A percentile compares a stretch with the other conserved stretches of the same genome.
Conservation (phyloP, 2,888 invertebrate genomes). For the Cylindroiulus punctatus region DNA sequence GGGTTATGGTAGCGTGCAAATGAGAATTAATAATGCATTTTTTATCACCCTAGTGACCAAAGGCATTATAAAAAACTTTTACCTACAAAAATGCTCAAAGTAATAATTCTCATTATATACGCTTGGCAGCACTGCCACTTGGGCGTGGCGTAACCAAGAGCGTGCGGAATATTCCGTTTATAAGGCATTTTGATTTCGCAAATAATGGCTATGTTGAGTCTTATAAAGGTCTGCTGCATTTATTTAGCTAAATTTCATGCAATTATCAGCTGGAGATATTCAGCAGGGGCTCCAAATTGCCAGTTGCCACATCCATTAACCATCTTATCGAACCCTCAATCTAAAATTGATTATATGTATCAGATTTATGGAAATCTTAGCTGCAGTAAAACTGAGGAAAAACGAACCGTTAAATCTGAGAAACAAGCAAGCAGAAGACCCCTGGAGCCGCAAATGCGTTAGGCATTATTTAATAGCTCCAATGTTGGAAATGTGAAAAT, state of each 20-base stretch:
- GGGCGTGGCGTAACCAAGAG: not conserved
- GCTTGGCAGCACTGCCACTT: not conserved
- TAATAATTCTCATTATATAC: not conserved
- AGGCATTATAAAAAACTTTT: not conserved
- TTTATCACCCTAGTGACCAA: not conserved
- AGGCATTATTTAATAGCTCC: slow-evolving; percentile 25
- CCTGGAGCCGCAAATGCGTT: slow-evolving; percentile 35
- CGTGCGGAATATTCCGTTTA: slow-evolving; percentile 8
- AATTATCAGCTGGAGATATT: slow-evolving; percentile 19
- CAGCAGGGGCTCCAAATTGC: slow-evolving; percentile 23
- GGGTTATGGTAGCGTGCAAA: not conserved
- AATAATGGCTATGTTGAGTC: slow-evolving; percentile 28
- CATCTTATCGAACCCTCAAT: slow-evolving; percentile 21
- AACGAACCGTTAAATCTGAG: not conserved
- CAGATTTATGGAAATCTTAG: not conserved
- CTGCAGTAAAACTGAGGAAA: not conserved
- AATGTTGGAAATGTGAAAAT: not conserved
- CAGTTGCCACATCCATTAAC: slow-evolving; percentile 24
- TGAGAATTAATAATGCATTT: not conserved
- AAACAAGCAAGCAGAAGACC: not conserved
- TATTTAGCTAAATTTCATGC: not conserved
- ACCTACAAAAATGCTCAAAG: not conserved
- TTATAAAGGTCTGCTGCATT: not conserved
- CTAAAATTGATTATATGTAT: slow-evolving; percentile 3
- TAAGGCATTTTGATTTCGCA: slow-evolving; percentile 8